phyloP scores from a whole-genome alignment of 1,140 invertebrate genomes.

The Matsumurasca onukii region DNA sequence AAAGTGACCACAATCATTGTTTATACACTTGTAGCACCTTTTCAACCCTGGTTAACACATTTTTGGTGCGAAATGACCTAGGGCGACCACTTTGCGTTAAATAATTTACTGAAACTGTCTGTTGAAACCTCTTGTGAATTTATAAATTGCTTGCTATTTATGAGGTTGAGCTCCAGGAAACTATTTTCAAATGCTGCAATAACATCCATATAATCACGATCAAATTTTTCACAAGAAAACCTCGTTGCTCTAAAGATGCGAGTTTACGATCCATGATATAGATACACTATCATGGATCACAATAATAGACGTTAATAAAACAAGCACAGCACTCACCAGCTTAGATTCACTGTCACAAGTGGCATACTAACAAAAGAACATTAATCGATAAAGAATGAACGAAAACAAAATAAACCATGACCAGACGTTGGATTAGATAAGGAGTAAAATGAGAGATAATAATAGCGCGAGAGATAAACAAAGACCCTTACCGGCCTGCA shows the following conservation, averaged over 20 bases:
- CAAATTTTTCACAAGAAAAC: too few relatives aligned
- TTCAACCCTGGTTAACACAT: not conserved
- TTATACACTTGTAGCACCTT: slow-evolving; percentile 5
- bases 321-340: not conserved
- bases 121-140: not conserved
- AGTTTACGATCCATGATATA: too few relatives aligned
- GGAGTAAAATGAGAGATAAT: too few relatives aligned
- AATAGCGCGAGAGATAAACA: too few relatives aligned
- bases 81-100: not conserved
- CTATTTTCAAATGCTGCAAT: not conserved
- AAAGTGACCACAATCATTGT: not conserved
- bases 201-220: too few relatives aligned
- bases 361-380: not conserved
- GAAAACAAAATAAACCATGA: too few relatives aligned
- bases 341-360: not conserved
- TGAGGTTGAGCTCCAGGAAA: not conserved
- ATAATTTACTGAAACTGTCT: not conserved
- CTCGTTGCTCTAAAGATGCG: too few relatives aligned
- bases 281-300: not conserved
- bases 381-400: too few relatives aligned
- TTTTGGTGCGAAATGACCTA: too few relatives aligned
- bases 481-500: not conserved
- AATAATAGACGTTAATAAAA: not conserved
- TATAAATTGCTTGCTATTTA: not conserved
- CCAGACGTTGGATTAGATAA: too few relatives aligned